Evolutionary conservation across 1,140 invertebrate genomes (phyloP), one percentile per base, ranked within the genome.

Genomic region (Euborellia annulipes): DNA sequence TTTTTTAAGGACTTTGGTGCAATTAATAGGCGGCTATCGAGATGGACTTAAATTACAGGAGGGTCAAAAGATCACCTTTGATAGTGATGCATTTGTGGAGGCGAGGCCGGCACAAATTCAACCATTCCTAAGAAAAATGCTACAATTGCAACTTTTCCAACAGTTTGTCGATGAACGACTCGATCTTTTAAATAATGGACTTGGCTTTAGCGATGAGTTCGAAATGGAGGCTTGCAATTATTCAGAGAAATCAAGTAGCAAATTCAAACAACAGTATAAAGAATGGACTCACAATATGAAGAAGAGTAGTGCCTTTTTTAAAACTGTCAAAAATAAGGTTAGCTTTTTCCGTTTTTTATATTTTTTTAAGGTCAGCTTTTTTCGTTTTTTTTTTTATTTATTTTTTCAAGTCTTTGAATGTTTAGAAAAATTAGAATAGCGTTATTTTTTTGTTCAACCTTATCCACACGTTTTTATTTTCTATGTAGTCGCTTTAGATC

Each of bases 131-230:
- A 71, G 77, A 54, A 85, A 89, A 67, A 90, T 96, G 78, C 67
- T 94, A 39, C 77, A 91, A 47, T 69, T 93, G 13, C 91, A 96
- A 67, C 93, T 94, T 54, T 96, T 96, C 66, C 84, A 87, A 58
- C 88, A 90, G 82, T 96, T 96, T 65, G 89, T 94, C 53, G 88
- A 92, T 58, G 88, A 91, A 64, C 69, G 91, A 56, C 65, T 95
- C 51, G 80, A 88, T 50, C 78, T 91, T 68, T 70, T 94, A 27
- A 92, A 92, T 65, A 76, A 79, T 19, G 90, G 89, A 2, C 67
- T 81, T 34, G 86, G 87, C 1, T 90, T 90, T 58, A 82, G 79
- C n/a, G 91, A 96, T 62, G 84, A 92, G 58, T 95, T 95, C 65
- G 91, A 96, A 65, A 71, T 84, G 61, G 90, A 94, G 64, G 82